Conservation (phyloP, 1,140 invertebrate species). For the Gonioctena quinquepunctata region DNA sequence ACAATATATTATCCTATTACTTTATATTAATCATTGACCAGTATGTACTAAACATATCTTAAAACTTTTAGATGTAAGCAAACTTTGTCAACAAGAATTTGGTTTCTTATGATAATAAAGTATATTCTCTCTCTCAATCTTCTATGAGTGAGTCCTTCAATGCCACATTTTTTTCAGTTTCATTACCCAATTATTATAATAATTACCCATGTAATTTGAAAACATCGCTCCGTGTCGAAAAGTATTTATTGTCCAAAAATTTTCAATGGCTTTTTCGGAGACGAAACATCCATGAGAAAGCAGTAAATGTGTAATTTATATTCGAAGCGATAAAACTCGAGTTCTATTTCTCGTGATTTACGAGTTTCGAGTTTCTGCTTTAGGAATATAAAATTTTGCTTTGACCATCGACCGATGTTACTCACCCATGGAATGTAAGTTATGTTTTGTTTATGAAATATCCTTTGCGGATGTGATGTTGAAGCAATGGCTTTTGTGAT, state of each 20-base stretch:
- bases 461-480: too few species aligned
- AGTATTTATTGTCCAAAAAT: not conserved
- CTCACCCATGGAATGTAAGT: not conserved
- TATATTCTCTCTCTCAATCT: too few species aligned
- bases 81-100: too few species aligned
- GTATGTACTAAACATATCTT: too few species aligned
- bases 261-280: not conserved
- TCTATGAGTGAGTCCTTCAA: not conserved
- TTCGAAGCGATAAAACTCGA: not conserved
- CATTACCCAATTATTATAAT: not conserved
- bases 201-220: too few species aligned
- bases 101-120: too few species aligned
- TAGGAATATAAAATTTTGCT: not conserved
- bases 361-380: not conserved
- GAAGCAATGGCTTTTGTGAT: too few species aligned
- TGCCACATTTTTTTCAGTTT: not conserved
- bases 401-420: not conserved
- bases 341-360: not conserved
- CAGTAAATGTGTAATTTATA: not conserved
- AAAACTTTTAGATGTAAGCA: too few species aligned
- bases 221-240: too few species aligned
- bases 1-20: too few species aligned
- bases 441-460: not conserved
- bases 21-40: too few species aligned
- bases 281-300: not conserved